Evolutionary conservation across 2,797 vertebrate species (phyloP), one percentile per base, ranked within the genome.

Genomic region (Enteromius argenteus): DNA sequence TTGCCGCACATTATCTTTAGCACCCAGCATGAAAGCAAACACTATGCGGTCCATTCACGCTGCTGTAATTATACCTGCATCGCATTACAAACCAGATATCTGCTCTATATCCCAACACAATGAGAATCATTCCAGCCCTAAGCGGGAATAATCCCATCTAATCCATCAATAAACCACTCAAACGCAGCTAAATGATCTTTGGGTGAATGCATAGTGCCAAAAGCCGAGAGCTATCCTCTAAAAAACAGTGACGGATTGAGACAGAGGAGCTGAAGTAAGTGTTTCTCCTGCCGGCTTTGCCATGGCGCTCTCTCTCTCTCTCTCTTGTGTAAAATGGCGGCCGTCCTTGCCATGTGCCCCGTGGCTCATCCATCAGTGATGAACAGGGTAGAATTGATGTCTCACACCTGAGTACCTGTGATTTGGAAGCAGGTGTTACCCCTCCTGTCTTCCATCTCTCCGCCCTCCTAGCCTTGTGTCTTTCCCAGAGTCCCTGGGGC

Each of bases 331-430:
- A 81, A 81, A 77, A 84, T 72, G 82, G 78, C 78, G 64, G 74
- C 32, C 53, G 82, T 46, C 86, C 78, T 84, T 86, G 78, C 72
- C 77, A 56, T 58, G 30, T 15, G 46, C 66, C 68, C 71, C 3
- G 13, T 51, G 71, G 44, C 85, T 72, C 82, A 84, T 87, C 56
- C 37, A 66, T 87, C 86, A 72, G 14, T 21, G 56, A 44, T 21
- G 44, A 84, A 76, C 35, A 37, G 51, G 66, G 66, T 1, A 78
- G 64, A 84, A 87, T 78, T 84, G 87, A 83, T 84, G 84, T 86
- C 77, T 84, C 87, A 75, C 87, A 86, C 87, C 85, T 64, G 87
- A 86, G 67, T 84, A 84, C 74, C 83, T 88, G 60, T 83, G 85
- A 84, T 80, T 67, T 81, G 81, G 79, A 84, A 80, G 80, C 67